These are phyloP conservation scores for Hystrix brachyura DNA, from an alignment of 2,113 vertebrate species.

Conservation along the genomic window DNA sequence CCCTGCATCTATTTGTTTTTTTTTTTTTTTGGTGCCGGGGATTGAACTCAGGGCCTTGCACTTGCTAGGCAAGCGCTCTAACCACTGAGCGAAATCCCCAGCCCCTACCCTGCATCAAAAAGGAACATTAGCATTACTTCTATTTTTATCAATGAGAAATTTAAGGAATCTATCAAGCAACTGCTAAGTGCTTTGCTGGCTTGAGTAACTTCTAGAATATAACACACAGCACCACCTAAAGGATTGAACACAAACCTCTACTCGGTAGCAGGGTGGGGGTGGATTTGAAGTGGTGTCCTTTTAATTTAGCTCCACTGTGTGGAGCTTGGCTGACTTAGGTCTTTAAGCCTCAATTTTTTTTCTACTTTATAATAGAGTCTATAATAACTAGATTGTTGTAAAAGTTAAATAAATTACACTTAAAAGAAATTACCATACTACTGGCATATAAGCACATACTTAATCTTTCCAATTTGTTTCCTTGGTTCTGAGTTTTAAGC, in stretches of 20 bases:
- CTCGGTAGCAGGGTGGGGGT: no score
- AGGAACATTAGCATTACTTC: slow-evolving; percentile 13
- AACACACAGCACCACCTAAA: neutral
- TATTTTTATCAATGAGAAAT: slow-evolving; percentile 4
- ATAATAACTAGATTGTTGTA: neutral
- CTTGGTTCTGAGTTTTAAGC: slow-evolving; percentile 39
- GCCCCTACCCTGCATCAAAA: neutral
- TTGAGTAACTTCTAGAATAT: neutral
- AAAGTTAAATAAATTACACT: neutral
- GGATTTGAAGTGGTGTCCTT: neutral
- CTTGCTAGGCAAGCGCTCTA: no score
- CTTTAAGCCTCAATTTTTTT: slow-evolving; percentile 23
- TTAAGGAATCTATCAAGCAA: slow-evolving; percentile 19
- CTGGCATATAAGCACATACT: neutral
- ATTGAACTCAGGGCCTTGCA: no score
- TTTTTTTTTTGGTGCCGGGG: no score
- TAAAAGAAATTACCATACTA: neutral
- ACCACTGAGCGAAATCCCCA: no score
- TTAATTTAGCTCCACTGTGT: neutral
- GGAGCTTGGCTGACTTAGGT: neutral
- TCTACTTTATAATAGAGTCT: neutral
- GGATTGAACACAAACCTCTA: neutral
- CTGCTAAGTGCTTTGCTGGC: neutral
- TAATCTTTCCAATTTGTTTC: slow-evolving; percentile 15
- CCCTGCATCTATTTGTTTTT: neutral